phyloP scores from a whole-genome alignment of 2,888 invertebrate species.

The Drosophila melanosoma region DNA sequence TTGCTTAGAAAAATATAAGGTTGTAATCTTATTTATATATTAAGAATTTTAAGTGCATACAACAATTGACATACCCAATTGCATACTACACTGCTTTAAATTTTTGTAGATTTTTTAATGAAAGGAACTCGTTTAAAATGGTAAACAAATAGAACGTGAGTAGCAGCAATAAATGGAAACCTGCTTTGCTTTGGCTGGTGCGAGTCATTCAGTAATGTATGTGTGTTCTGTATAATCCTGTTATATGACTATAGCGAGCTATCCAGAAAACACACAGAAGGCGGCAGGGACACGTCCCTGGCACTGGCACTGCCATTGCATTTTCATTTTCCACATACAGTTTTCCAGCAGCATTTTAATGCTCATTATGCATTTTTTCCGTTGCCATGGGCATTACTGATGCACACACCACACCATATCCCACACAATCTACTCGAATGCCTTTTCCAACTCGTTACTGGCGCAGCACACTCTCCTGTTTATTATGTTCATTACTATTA shows the following conservation, averaged over 20 bases:
- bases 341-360: conserved; percentile 70
- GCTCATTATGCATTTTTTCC: conserved; percentile 79
- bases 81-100: conserved; percentile 4
- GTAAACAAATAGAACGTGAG: conserved; percentile 81
- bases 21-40: background rate
- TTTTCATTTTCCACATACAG: conserved; percentile 57
- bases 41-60: conserved; percentile 27
- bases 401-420: conserved; percentile 22
- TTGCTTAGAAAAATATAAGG: background rate
- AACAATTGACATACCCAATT: background rate
- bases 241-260: conserved; percentile 44
- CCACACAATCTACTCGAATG: background rate
- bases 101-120: conserved; percentile 64
- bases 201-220: conserved; percentile 51
- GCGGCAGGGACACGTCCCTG: conserved; percentile 42
- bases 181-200: conserved; percentile 24
- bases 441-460: conserved; percentile 25
- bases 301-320: conserved; percentile 75
- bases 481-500: conserved; percentile 81
- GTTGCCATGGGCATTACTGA: conserved; percentile 60
- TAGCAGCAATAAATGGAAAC: conserved; percentile 59
- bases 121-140: conserved; percentile 81
- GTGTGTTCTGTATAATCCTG: conserved; percentile 50
- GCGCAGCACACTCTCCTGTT: conserved; percentile 51
- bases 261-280: conserved; percentile 16